Evolutionary conservation across 2,797 vertebrate genomes (phyloP).

Genomic region (Centropyge bicolor): DNA sequence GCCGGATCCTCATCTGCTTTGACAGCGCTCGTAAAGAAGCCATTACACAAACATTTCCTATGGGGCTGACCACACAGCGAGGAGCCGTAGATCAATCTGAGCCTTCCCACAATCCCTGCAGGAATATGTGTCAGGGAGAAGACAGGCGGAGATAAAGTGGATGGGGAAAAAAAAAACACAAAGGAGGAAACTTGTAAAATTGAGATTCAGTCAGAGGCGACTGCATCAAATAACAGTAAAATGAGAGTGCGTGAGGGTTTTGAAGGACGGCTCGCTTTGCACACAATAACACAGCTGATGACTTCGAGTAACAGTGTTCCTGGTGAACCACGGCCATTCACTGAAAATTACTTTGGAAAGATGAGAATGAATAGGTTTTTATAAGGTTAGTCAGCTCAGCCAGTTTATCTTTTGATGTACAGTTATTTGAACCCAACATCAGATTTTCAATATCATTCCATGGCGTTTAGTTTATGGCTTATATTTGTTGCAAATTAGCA

Average conservation of each 20-base stretch:
- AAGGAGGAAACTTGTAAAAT: conserved; percentile 22
- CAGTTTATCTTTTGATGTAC: background rate
- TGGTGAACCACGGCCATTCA: background rate
- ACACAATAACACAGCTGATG: background rate
- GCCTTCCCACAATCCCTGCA: conserved; percentile 57
- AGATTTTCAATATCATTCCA: no score
- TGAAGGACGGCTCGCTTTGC: conserved; percentile 2
- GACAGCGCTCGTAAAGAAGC: conserved; percentile 77
- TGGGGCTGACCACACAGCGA: conserved; percentile 74
- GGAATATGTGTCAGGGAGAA: conserved; percentile 55
- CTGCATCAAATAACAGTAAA: conserved; percentile 13
- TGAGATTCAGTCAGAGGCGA: conserved; percentile 18
- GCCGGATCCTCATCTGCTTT: conserved; percentile 72
- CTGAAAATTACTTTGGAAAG: background rate
- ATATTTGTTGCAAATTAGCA: no score
- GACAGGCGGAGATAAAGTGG: conserved; percentile 19
- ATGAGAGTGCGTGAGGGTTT: conserved; percentile 7
- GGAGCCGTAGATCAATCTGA: conserved; percentile 70
- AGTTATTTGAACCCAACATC: background rate
- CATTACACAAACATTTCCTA: conserved; percentile 78
- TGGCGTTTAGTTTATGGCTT: no score
- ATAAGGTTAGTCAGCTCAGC: background rate
- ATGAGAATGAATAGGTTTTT: background rate
- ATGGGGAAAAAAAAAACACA: conserved; percentile 28
- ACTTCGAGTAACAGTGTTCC: background rate